A percentile compares a stretch with the other conserved stretches of the same genome.
These are phyloP conservation scores for Dermatophagoides farinae DNA, from an alignment of 1,140 invertebrate species.

Conservation along the genomic window DNA sequence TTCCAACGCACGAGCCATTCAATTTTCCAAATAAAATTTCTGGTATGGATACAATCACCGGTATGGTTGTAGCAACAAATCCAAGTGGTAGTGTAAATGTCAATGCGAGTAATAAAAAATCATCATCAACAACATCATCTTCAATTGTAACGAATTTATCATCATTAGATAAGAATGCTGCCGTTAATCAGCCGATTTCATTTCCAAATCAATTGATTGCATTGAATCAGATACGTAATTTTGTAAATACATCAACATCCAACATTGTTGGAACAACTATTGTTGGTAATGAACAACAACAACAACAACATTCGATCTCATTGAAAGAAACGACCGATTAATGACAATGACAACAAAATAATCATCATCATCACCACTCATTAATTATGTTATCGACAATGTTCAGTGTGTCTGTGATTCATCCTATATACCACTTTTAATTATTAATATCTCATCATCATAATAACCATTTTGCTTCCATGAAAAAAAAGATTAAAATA, in stretches of 20 bases:
- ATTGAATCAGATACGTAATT: slow-evolving; percentile 86
- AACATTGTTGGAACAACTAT: not conserved
- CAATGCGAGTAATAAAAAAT: slow-evolving; percentile 26
- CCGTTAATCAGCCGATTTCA: slow-evolving; percentile 30
- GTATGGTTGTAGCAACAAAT: slow-evolving; percentile 21
- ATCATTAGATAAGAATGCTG: slow-evolving; percentile 22
- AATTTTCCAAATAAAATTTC: slow-evolving; percentile 37
- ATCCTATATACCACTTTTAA: too few relatives aligned
- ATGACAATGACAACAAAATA: not conserved
- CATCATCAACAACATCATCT: slow-evolving; percentile 21
- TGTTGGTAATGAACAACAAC: not conserved
- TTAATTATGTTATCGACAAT: not conserved
- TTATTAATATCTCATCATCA: too few relatives aligned
- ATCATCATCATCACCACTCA: not conserved
- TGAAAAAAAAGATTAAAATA: too few relatives aligned
- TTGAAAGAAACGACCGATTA: slow-evolving; percentile 32
- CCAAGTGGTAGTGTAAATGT: not conserved
- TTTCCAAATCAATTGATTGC: slow-evolving; percentile 88
- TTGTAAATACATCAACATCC: slow-evolving; percentile 42
- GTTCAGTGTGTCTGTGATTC: not conserved
- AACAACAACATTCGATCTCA: slow-evolving; percentile 29
- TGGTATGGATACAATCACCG: slow-evolving; percentile 29
- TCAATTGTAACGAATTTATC: slow-evolving; percentile 14
- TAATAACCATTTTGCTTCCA: too few relatives aligned
- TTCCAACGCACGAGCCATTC: slow-evolving; percentile 55